Evolutionary conservation across 2,888 invertebrate genomes (phyloP), one percentile per base, ranked within the genome.

Genomic region (Prenolepis imparis): DNA sequence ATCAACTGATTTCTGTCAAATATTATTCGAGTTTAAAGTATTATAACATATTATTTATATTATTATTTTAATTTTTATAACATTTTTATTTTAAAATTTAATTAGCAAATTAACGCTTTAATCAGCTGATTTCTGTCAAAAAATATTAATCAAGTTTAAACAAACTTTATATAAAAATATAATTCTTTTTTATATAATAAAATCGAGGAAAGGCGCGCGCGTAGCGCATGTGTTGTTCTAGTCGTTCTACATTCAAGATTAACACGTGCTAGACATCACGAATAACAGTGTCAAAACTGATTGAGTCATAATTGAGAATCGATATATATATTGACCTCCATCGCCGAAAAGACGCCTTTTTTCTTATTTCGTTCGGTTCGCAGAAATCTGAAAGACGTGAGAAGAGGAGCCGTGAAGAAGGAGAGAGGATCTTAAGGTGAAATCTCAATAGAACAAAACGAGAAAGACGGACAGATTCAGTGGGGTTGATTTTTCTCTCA

Each of bases 401-500:
- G 68, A 61, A 68, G 52, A 24, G 59, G n/a, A 52, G 12, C 52
- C 63, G 55, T 15, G 66, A 39, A 66, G 67, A 78, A 73, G 77
- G 66, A 70, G 66, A 63, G 67, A 41, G 52, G 80, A 39, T 80
- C 70, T 61, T 63, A 67, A 67, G 82, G 48, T 48, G 77, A 64
- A 78, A 77, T 44, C 44, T 68, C 28, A 55, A 57, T 21, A 55
- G 63, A 74, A 66, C 52, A 55, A 48, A 57, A 64, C 21, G 48
- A 36, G 66, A 55, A 66, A 70, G 64, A 64, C 44, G 74, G 11
- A 21, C 66, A 68, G 36, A 36, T 36, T 36, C 36, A 36, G 48
- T 32, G 88, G 90, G 91, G 90, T 91, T 89, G 89, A 92, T 92
- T 92, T 92, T 93, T 93, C 93, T 93, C 91, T 93, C 89, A 91